Evolutionary conservation across 2,113 vertebrate genomes (phyloP), one percentile per base, ranked within the genome.

Genomic region (Rutilus rutilus): DNA sequence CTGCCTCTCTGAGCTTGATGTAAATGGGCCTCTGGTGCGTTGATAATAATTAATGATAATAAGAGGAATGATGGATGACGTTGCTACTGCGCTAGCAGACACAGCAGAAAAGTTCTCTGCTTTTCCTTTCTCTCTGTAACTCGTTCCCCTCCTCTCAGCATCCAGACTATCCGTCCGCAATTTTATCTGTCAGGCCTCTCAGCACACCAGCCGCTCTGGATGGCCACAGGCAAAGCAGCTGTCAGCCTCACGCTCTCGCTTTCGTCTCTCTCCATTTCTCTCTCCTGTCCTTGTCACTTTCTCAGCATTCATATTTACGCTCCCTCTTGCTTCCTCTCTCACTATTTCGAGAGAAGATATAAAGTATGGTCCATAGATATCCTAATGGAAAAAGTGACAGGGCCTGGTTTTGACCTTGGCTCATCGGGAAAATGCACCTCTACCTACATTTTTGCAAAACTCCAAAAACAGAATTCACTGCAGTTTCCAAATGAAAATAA

Each of bases 191-290:
- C 85, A 74, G 73, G 77, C 36, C 60, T 33, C 76, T 83, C 76
- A 64, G 85, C 77, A 39, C 57, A 84, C 85, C 85, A 79, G 57
- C 50, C 77, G 77, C 78, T 86, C 76, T 81, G 82, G 67, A 86
- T 86, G 82, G 85, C 88, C 85, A 76, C 36, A 64, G 88, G 88
- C 85, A 86, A 86, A 89, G 88, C 88, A 89, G 77, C 85, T 89
- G 88, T 86, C 88, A 86, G 78, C 59, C 39, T 89, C 59, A 64
- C 45, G 52, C 42, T 62, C 81, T 80, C 57, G 39, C 82, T 85
- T 60, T 33, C 50, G 54, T 84, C 42, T 74, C 69, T 64, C 77
- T 82, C 78, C 76, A 9, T 60, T 54, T 54, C 65, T 25, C 47
- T 52, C 76, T 52, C 84, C 84, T 50, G 64, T 47, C 73, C 74